Evolutionary conservation across 1,140 invertebrate species (phyloP).

Genomic region (Daktulosphaira vitifoliae): DNA sequence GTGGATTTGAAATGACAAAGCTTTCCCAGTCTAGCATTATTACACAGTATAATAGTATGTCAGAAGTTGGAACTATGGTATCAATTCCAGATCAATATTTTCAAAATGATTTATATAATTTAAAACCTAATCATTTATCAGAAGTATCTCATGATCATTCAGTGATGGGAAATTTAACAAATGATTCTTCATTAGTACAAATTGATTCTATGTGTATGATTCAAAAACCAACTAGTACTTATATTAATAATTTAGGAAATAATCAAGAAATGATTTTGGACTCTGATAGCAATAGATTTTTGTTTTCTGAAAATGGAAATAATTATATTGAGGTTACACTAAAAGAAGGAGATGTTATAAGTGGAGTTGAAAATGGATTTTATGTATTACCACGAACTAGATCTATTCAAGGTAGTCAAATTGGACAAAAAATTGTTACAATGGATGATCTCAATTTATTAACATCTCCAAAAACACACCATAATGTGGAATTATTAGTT

Average conservation of each 20-base stretch:
- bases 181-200: constrained; percentile 2
- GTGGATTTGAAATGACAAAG: constrained; percentile 13
- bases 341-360: constrained; percentile 21
- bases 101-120: constrained; percentile 18
- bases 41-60: constrained; percentile 12
- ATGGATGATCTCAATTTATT: constrained; percentile 25
- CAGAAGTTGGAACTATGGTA: constrained; percentile 11
- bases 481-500: constrained; percentile 27
- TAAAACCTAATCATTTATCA: constrained; percentile 5
- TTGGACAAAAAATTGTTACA: constrained; percentile 19
- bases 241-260: not conserved
- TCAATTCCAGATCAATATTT: constrained; percentile 27
- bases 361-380: constrained; percentile 16
- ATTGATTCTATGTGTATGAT: constrained; percentile 21
- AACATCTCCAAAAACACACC: constrained; percentile 21
- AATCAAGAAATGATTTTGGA: constrained; percentile 20
- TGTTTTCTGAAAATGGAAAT: constrained; percentile 21
- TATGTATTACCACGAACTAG: constrained; percentile 9
- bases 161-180: constrained; percentile 9
- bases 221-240: constrained; percentile 13
- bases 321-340: constrained; percentile 15
- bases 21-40: constrained; percentile 7
- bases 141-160: constrained; percentile 18
- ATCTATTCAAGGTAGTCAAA: constrained; percentile 11
- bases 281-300: constrained; percentile 1